Evolutionary conservation across 2,797 vertebrate genomes (phyloP).

Genomic region (Cyclura pinguis): DNA sequence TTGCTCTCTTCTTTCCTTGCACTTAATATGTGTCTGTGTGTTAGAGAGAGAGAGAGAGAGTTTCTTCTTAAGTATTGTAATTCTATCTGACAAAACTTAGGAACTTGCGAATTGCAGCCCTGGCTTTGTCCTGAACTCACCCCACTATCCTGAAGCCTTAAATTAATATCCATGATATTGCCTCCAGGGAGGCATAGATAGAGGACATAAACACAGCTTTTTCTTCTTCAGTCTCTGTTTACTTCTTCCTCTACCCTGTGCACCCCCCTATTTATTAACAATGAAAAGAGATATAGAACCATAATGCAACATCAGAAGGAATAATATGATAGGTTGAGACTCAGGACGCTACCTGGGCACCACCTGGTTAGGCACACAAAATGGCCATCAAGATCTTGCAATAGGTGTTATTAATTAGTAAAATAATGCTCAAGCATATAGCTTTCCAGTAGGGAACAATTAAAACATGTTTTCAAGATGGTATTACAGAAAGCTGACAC

Average conservation of each 20-base stretch:
- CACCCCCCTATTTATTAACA: neutral
- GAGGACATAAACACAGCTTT: neutral
- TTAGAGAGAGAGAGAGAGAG: neutral
- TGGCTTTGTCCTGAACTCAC: conserved; percentile 32
- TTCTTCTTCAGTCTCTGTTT: accelerated
- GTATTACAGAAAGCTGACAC: neutral
- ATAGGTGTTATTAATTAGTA: neutral
- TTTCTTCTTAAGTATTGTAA: neutral
- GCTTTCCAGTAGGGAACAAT: neutral
- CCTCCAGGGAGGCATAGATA: accelerated
- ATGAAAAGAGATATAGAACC: neutral
- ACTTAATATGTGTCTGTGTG: neutral
- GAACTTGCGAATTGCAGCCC: neutral
- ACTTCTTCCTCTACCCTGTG: no score
- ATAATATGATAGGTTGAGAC: neutral
- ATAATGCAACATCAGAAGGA: neutral
- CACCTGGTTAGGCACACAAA: neutral
- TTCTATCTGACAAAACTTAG: conserved; percentile 17
- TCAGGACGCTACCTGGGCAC: neutral
- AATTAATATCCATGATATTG: neutral
- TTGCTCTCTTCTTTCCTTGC: conserved; percentile 3
- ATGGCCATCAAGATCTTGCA: neutral
- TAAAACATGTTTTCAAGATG: neutral
- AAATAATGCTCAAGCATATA: neutral
- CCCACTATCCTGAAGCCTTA: neutral